These are phyloP conservation scores for Isoperla grammatica DNA, from an alignment of 2,888 invertebrate species.

Conservation along the genomic window DNA sequence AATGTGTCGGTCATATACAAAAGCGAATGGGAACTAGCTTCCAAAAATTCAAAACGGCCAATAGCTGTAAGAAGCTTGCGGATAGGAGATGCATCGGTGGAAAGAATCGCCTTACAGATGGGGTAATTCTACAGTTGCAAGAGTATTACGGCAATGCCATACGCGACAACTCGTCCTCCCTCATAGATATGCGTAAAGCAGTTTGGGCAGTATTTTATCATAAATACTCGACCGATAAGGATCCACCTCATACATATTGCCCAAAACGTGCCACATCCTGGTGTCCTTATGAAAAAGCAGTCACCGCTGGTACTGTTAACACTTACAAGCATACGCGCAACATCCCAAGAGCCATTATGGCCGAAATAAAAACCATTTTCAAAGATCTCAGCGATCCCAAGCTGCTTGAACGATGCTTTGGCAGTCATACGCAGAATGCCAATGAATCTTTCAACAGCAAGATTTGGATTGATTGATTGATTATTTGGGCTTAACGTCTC, in stretches of 20 bases:
- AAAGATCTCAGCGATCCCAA: neutral
- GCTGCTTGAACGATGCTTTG: neutral
- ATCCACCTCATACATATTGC: too few relatives aligned
- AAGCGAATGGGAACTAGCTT: constrained; percentile 31
- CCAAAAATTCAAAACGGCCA: neutral
- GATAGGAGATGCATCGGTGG: neutral
- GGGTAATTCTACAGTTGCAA: neutral
- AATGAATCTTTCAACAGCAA: neutral
- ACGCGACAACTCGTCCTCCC: too few relatives aligned
- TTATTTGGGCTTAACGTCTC: too few relatives aligned
- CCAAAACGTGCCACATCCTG: too few relatives aligned
- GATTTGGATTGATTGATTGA: too few relatives aligned
- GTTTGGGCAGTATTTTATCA: too few relatives aligned
- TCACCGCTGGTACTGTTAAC: too few relatives aligned
- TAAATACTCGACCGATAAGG: too few relatives aligned
- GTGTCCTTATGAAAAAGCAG: too few relatives aligned
- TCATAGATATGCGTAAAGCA: too few relatives aligned
- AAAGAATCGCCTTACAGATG: too few relatives aligned
- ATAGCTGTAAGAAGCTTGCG: neutral
- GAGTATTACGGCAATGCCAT: constrained; percentile 21
- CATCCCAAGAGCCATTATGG: neutral
- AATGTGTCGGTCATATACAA: constrained; percentile 29
- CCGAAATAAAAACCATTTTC: neutral
- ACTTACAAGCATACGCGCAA: too few relatives aligned
- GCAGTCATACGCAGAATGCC: neutral